These are phyloP conservation scores for Lepidocyrtoides sp. DNA, from an alignment of 2,888 invertebrate genomes.

Conservation along the genomic window DNA sequence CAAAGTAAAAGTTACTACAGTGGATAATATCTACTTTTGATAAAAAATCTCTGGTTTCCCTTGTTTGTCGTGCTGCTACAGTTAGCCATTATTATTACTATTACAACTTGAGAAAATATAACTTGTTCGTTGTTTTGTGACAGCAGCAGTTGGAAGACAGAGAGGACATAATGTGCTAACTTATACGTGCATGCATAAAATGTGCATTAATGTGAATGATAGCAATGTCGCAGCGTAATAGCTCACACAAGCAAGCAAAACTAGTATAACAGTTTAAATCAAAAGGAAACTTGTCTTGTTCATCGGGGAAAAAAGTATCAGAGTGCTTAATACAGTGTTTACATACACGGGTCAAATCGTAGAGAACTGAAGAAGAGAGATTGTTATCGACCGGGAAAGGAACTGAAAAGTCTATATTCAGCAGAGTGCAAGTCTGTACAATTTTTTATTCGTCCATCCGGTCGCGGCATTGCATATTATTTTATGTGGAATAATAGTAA, in stretches of 20 bases:
- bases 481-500: background rate
- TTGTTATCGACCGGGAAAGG: conserved; percentile 55
- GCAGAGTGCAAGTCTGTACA: background rate
- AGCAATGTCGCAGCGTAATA: no score
- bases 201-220: no score
- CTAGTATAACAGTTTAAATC: background rate
- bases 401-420: background rate
- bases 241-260: background rate
- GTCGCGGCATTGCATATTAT: background rate
- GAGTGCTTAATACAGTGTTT: background rate
- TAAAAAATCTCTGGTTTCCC: background rate
- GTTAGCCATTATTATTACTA: conserved; percentile 6
- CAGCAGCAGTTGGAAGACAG: background rate
- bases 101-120: background rate
- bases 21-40: background rate
- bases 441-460: background rate
- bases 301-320: background rate
- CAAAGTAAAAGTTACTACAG: background rate
- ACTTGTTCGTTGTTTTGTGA: background rate
- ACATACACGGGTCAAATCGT: background rate
- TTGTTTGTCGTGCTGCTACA: background rate
- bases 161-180: background rate
- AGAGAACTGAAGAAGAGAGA: conserved; percentile 4
- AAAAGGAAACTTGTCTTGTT: background rate
- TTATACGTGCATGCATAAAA: background rate